Evolutionary conservation across 1,140 invertebrate genomes (phyloP).

Genomic region (Drosophila funebris): DNA sequence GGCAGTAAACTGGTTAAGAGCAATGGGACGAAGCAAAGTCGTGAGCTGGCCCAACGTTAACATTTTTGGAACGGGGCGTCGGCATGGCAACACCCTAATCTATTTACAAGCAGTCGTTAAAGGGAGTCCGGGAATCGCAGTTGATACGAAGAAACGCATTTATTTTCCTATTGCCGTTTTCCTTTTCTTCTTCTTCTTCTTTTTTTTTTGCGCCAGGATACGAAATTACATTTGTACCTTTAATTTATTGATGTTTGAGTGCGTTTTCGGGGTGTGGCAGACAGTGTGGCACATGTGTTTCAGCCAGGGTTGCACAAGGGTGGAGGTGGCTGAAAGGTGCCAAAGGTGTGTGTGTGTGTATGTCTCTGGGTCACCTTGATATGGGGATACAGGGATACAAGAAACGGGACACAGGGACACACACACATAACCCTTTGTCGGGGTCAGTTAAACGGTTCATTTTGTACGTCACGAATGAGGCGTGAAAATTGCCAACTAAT

Average conservation of each 20-base stretch:
- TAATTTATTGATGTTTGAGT: slow-evolving; percentile 80
- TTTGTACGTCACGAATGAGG: slow-evolving; percentile 46
- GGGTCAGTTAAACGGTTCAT: slow-evolving; percentile 62
- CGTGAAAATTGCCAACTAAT: slow-evolving; percentile 78
- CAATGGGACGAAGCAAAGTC: slow-evolving; percentile 39
- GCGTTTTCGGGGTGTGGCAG: slow-evolving; percentile 58
- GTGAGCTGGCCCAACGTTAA: slow-evolving; percentile 18
- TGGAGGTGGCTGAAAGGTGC: not conserved
- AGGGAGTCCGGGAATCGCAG: slow-evolving; percentile 24
- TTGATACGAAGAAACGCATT: slow-evolving; percentile 47
- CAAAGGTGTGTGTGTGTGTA: slow-evolving; percentile 23
- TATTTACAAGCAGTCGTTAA: slow-evolving; percentile 52
- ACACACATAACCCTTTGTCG: not conserved
- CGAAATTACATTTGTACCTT: slow-evolving; percentile 80
- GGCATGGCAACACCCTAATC: slow-evolving; percentile 73
- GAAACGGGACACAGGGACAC: not conserved
- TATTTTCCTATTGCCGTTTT: slow-evolving; percentile 44
- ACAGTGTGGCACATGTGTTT: slow-evolving; percentile 6
- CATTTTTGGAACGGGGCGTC: slow-evolving; percentile 13
- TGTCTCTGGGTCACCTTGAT: slow-evolving; percentile 36
- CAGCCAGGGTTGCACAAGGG: slow-evolving; percentile 22
- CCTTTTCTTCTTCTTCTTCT: slow-evolving; percentile 18
- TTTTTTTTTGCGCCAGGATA: slow-evolving; percentile 42
- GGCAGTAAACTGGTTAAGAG: slow-evolving; percentile 18
- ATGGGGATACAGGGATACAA: not conserved